phyloP scores from a whole-genome alignment of 2,797 vertebrate species.

The Merluccius polli region DNA sequence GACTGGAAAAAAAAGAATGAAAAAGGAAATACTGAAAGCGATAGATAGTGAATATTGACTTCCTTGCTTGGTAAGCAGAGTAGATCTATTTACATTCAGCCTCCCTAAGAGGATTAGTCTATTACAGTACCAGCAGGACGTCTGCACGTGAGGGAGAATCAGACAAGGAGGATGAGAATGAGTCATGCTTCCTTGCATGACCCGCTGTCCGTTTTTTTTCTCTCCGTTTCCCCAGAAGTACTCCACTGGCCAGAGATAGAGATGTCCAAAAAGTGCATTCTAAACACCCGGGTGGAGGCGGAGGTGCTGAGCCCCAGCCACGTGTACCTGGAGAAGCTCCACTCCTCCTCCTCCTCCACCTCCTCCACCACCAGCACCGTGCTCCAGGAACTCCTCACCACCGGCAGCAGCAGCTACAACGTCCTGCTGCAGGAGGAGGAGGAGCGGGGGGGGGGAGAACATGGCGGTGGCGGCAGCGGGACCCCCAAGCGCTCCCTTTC shows the following conservation, averaged over 20 bases:
- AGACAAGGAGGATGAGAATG: conserved; percentile 21
- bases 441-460: conserved; percentile 71
- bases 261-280: conserved; percentile 80
- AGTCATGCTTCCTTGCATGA: conserved; percentile 10
- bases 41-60: neutral
- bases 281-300: conserved; percentile 70
- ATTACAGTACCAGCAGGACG: conserved; percentile 26
- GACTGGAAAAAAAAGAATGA: neutral
- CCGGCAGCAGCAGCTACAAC: conserved; percentile 82
- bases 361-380: conserved; percentile 38
- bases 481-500: conserved; percentile 61
- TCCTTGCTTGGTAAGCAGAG: conserved; percentile 14
- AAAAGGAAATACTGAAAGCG: neutral
- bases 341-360: conserved; percentile 37
- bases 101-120: conserved; percentile 54
- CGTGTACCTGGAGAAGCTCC: conserved; percentile 65
- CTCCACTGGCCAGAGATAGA: conserved; percentile 88
- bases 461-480: conserved; percentile 34
- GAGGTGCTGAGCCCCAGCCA: conserved; percentile 60
- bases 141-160: conserved; percentile 31
- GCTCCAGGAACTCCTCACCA: conserved; percentile 82
- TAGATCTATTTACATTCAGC: conserved; percentile 33
- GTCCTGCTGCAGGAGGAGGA: conserved; percentile 79
- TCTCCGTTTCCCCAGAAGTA: conserved; percentile 73
- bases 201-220: neutral